phyloP scores from a whole-genome alignment of 2,888 invertebrate genomes.

The Pyrgus malvae region DNA sequence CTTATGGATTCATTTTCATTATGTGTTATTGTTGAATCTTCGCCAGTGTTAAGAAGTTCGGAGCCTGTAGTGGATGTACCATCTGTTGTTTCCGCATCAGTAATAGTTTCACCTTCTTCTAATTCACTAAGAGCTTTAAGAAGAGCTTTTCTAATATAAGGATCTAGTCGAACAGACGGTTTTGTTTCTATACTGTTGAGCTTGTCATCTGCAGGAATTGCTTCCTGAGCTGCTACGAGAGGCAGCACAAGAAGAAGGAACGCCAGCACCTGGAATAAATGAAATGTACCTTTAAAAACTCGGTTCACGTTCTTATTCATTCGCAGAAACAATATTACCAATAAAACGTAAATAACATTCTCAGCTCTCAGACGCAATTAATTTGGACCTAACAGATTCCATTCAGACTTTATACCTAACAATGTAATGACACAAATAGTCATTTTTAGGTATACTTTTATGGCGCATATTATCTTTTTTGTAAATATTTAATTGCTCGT shows the following conservation, averaged over 20 bases:
- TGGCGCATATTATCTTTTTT: no score
- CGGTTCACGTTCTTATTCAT: no score
- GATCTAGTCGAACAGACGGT: conserved; percentile 85
- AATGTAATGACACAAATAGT: no score
- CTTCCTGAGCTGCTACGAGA: conserved; percentile 54
- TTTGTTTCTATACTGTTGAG: conserved; percentile 69
- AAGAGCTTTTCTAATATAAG: conserved; percentile 87
- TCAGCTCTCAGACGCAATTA: no score
- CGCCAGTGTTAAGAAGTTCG: conserved; percentile 57
- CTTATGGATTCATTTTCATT: conserved; percentile 37
- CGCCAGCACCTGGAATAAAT: conserved; percentile 57
- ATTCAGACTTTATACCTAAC: no score
- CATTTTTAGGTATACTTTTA: no score
- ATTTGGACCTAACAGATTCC: no score
- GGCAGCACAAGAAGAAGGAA: conserved; percentile 52
- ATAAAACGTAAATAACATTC: no score
- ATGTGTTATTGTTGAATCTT: conserved; percentile 56
- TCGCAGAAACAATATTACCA: no score
- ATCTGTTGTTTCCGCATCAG: conserved; percentile 64
- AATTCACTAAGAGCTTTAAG: conserved; percentile 89
- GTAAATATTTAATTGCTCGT: no score
- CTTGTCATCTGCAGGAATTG: conserved; percentile 56
- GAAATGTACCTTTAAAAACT: not conserved
- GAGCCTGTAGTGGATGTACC: conserved; percentile 54
- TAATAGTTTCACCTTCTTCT: conserved; percentile 81